Evolutionary conservation across 37 sponge, comb jelly and placozoan genomes (phyloP), one percentile per base, ranked within the genome.

Genomic region (Hormiphora californensis): DNA sequence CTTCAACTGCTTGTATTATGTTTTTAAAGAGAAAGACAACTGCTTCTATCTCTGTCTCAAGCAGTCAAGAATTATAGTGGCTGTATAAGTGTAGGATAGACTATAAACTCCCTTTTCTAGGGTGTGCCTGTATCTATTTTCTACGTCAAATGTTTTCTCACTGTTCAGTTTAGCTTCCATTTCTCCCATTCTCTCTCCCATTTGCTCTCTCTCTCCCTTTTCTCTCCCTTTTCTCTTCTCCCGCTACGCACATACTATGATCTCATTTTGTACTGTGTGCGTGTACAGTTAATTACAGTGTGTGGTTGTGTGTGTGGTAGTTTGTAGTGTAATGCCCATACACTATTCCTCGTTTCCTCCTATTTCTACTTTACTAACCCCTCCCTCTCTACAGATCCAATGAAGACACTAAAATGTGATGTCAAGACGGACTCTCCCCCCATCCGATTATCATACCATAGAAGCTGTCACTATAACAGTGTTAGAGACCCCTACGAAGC

Each of bases 391-490:
- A 0, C 86, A 95, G 94, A 94, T 63, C 97, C 97, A 38, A 92
- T 92, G 53, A 96, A 94, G 85, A 94, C 92, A 12, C 92, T 96
- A 69, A 90, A 92, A 85, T 92, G 93, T 0, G 88, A 93, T 55
- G 91, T 94, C 89, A 91, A 94, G 88, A 92, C 93, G 4, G 94
- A 96, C 88, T 92, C 94, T 88, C 93, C 94, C 28, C 97, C 97
- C 23, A 90, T 96, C 25, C 88, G 97, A 8, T 85, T 96, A 22
- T 92, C 93, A 63, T 96, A 96, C 85, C 97, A 96, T 87, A 86
- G 89, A 8, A 69, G 87, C 59, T 87, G 91, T 62, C 97, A 96
- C 88, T 96, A 96, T 87, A 96, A 96, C 89, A 89, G 93, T 27
- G 92, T 96, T 9, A 87, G 92, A 9, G 97, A 96, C 87, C 97